Conservation (phyloP, 2,113 vertebrate genomes). For the Podarcis raffonei region DNA sequence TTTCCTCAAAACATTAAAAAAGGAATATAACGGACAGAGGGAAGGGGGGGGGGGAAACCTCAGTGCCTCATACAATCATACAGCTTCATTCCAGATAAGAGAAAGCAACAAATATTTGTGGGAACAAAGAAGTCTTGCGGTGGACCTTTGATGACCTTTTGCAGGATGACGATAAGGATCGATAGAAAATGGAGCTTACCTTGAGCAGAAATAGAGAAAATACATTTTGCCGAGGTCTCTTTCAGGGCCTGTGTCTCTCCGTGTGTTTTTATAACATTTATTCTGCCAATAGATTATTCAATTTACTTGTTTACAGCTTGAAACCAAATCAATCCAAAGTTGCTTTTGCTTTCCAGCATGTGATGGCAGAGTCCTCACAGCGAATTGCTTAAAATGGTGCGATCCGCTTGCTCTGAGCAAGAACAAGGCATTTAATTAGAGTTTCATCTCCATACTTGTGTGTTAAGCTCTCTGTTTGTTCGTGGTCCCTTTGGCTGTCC, state of each 20-base stretch:
- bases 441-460: conserved; percentile 61
- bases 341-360: neutral
- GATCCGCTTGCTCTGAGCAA: conserved; percentile 41
- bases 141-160: conserved; percentile 38
- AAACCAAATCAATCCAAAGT: conserved; percentile 65
- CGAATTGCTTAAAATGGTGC: conserved; percentile 35
- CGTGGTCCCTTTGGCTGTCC: neutral
- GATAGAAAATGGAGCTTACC: neutral
- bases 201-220: neutral
- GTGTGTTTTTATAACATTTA: conserved; percentile 27
- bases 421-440: conserved; percentile 61
- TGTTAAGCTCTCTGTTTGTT: conserved; percentile 12
- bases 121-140: neutral
- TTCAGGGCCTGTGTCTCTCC: neutral
- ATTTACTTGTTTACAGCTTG: conserved; percentile 59
- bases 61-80: neutral
- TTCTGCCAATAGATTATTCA: conserved; percentile 57
- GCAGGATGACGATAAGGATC: conserved; percentile 25
- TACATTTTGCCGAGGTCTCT: conserved; percentile 7
- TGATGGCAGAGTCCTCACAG: conserved; percentile 37
- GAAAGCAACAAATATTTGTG: conserved; percentile 8
- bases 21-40: neutral
- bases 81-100: neutral
- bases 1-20: neutral
- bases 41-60: too few relatives aligned